Conservation (phyloP, 2,797 vertebrate species). For the Stomatorhinus walkeri region DNA sequence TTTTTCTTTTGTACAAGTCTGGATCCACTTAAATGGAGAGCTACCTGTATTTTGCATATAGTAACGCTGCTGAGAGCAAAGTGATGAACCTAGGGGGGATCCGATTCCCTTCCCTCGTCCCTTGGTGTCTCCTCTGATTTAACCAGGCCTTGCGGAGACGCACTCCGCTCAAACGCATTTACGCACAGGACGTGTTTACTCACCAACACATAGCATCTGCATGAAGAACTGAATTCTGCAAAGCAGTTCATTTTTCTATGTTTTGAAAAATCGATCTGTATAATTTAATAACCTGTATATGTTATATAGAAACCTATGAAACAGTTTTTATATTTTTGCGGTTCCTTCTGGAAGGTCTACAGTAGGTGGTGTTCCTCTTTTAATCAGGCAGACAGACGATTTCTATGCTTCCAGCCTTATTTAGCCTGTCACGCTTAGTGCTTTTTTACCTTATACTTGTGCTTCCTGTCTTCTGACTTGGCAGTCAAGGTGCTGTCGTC, state of each 20-base stretch:
- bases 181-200: conserved; percentile 28
- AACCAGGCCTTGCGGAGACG: neutral
- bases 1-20: neutral
- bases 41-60: neutral
- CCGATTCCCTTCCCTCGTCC: neutral
- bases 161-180: neutral
- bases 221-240: conserved; percentile 82
- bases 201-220: conserved; percentile 69
- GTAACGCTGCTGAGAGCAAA: neutral
- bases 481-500: too few species aligned
- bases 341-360: conserved; percentile 65
- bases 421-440: conserved; percentile 61
- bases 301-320: conserved; percentile 62
- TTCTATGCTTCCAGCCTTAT: conserved; percentile 29
- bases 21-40: neutral
- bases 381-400: conserved; percentile 43
- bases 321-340: conserved; percentile 69
- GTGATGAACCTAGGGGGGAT: neutral
- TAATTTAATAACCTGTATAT: conserved; percentile 84
- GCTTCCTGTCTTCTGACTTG: conserved; percentile 54
- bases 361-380: conserved; percentile 52
- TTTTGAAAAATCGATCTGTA: conserved; percentile 68
- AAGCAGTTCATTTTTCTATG: conserved; percentile 68
- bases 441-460: conserved; percentile 61
- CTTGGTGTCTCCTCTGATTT: neutral